Base-by-base conservation (phyloP, 2,113 vertebrate genomes). In the Philantomba maxwellii region DNA sequence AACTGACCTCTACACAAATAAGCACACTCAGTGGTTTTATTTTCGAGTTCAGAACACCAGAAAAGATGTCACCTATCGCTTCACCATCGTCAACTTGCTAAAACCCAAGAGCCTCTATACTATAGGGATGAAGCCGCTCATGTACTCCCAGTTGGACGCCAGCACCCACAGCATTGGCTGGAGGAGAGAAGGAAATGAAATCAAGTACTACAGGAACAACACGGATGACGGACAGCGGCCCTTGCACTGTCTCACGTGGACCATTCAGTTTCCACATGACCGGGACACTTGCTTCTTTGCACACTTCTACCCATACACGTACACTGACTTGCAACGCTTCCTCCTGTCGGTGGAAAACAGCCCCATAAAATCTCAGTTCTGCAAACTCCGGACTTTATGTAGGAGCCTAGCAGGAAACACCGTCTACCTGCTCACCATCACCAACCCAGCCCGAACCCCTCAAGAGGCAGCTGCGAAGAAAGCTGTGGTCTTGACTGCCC, bases 21-120 rank as follows among this genome's bases (percentile, higher is more conserved):
- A 99, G 90, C 99, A 99, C 98, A 99, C 99, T 0, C 99, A 99
- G 97, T 99, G 99, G 99, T 99, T 99, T 98, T 99, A 99, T 97
- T 99, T 99, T 98, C 98, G 99, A 17, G 98, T 99, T 87, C 99
- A 98, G 96, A 99, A 99, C 98, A 99, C 99, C 87, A 99, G 98
- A 30, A 99, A 97, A 7, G 99, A 97, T 0, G 96, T 98, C 0
- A 98, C 98, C 11, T 99, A 99, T 91, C 99, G 99, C 93, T 99
- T 99, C 98, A 99, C 99, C 43, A 99, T 99, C 0, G 51, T 99
- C 97, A 99, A 99, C 98, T 86, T 99, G 98, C 99, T 99, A 70
- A 99, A 99, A 97, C 96, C 99, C 86, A 99, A 98, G 97, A 99
- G 99, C 96, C 99, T 99, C 73, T 99, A 99, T 1, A 87, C 98